Evolutionary conservation across 1,140 invertebrate species (phyloP).

Genomic region (Eupristina koningsbergeri): DNA sequence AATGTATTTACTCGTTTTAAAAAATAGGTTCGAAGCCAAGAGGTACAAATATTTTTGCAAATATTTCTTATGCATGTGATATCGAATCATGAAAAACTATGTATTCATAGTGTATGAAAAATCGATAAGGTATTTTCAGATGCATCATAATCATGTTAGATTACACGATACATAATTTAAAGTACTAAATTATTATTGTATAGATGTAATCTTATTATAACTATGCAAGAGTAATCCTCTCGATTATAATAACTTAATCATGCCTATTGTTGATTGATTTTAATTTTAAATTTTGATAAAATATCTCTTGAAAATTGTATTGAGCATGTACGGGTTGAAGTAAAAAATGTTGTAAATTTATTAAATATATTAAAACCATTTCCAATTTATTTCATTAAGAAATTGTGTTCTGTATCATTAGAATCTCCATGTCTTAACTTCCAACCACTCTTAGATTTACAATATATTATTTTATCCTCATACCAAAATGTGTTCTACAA

Average conservation of each 20-base stretch:
- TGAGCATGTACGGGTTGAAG: neutral
- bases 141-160: neutral
- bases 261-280: neutral
- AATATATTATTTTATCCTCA: too few relatives aligned
- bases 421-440: too few relatives aligned
- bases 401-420: too few relatives aligned
- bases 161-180: neutral
- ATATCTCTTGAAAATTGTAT: neutral
- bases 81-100: neutral
- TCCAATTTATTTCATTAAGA: too few relatives aligned
- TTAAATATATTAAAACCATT: too few relatives aligned
- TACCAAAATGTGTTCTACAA: neutral
- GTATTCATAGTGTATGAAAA: neutral
- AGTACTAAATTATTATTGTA: neutral
- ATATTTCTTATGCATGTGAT: neutral
- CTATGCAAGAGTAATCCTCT: too few relatives aligned
- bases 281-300: neutral
- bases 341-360: neutral
- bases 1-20: too few relatives aligned
- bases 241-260: too few relatives aligned
- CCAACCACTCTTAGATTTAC: too few relatives aligned
- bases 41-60: neutral
- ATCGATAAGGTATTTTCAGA: neutral
- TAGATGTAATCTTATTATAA: neutral
- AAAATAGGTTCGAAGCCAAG: too few relatives aligned